phyloP scores from a whole-genome alignment of 2,888 invertebrate species.

The Drosophila prostipennis region DNA sequence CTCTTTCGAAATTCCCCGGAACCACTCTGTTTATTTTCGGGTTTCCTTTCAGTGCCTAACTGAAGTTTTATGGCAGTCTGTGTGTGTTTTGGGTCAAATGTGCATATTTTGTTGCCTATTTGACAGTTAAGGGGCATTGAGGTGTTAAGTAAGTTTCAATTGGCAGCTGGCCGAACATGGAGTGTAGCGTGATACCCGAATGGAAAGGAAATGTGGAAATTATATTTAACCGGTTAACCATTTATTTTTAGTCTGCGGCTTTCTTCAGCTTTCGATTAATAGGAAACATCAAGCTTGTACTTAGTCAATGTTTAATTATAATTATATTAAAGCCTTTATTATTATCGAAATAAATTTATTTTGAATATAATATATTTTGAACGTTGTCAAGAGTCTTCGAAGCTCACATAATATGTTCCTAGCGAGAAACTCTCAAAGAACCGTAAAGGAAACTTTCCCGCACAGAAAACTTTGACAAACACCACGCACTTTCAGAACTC shows the following conservation, averaged over 20 bases:
- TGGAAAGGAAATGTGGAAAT: slow-evolving; percentile 8
- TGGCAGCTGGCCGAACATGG: slow-evolving; percentile 45
- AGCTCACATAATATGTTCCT: not conserved
- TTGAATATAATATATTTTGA: not conserved
- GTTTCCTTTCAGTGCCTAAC: slow-evolving; percentile 29
- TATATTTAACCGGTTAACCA: not conserved
- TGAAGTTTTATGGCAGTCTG: slow-evolving; percentile 28
- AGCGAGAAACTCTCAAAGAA: slow-evolving; percentile 14
- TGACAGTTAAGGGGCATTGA: slow-evolving; percentile 29
- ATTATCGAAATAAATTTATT: too few relatives aligned
- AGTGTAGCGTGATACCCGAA: not conserved
- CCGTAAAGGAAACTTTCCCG: slow-evolving; percentile 18
- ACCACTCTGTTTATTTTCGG: slow-evolving; percentile 17
- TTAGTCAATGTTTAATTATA: too few relatives aligned
- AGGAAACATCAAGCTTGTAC: too few relatives aligned
- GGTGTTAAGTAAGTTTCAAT: slow-evolving; percentile 52
- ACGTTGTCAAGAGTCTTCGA: not conserved
- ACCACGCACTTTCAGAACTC: slow-evolving; percentile 29
- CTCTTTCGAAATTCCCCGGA: slow-evolving; percentile 22
- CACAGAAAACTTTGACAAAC: slow-evolving; percentile 22
- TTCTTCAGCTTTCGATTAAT: too few relatives aligned
- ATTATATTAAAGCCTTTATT: too few relatives aligned
- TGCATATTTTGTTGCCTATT: slow-evolving; percentile 20
- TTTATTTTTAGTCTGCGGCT: too few relatives aligned
- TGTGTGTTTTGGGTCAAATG: slow-evolving; percentile 30